A percentile compares a stretch with the other conserved stretches of the same genome.
These are phyloP conservation scores for Setophaga coronata DNA, from an alignment of 2,113 vertebrate genomes.

Conservation along the genomic window DNA sequence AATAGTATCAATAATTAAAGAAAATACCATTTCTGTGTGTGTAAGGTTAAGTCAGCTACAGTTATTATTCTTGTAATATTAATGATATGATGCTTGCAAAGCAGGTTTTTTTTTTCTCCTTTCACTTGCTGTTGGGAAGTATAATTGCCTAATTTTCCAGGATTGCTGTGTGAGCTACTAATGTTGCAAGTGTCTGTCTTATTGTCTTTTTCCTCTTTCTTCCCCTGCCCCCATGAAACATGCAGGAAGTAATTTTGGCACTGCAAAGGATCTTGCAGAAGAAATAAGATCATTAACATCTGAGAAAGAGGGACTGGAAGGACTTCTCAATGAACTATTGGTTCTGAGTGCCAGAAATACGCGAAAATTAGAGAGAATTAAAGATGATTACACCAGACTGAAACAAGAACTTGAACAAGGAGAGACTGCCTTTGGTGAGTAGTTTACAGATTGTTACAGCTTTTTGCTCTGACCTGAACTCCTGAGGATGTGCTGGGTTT, in stretches of 20 bases:
- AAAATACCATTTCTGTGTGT: background rate
- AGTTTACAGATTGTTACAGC: background rate
- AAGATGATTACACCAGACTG: slow-evolving; percentile 78
- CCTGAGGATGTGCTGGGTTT: background rate
- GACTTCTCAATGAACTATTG: slow-evolving; percentile 77
- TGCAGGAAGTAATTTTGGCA: slow-evolving; percentile 84
- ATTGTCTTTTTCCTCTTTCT: background rate
- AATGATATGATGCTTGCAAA: background rate
- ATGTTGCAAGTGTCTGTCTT: background rate
- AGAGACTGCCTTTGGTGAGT: slow-evolving; percentile 82
- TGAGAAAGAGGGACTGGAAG: slow-evolving; percentile 83
- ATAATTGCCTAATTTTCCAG: background rate
- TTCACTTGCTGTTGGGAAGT: background rate
- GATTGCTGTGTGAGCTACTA: background rate
- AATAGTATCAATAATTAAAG: background rate
- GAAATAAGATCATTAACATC: slow-evolving; percentile 81
- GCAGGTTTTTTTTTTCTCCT: background rate
- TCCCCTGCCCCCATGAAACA: background rate
- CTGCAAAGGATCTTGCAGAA: slow-evolving; percentile 84
- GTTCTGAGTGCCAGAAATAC: slow-evolving; percentile 75
- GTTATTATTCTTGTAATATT: background rate
- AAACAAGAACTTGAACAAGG: slow-evolving; percentile 79
- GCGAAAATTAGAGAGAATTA: slow-evolving; percentile 77
- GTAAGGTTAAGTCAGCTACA: background rate
- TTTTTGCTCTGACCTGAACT: background rate